These are phyloP conservation scores for Setipinna tenuifilis DNA, from an alignment of 2,797 vertebrate genomes.

Conservation along the genomic window DNA sequence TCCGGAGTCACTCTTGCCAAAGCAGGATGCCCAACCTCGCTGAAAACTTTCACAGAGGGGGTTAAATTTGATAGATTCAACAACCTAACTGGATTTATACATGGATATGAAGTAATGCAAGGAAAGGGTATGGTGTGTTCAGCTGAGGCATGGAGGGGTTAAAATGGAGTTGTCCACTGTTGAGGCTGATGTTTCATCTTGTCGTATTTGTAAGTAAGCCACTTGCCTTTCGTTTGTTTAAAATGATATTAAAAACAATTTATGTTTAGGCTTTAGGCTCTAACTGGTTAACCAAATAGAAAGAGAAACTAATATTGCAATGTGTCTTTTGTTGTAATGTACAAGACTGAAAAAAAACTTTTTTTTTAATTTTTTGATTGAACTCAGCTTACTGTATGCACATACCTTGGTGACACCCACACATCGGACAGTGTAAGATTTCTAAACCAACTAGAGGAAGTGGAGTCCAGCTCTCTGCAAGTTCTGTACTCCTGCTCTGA, in stretches of 20 bases:
- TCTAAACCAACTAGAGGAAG: constrained; percentile 72
- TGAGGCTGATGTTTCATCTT: constrained; percentile 13
- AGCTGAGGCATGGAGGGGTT: background rate
- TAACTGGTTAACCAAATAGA: background rate
- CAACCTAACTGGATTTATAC: background rate
- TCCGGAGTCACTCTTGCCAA: constrained; percentile 57
- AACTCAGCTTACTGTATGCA: constrained; percentile 31
- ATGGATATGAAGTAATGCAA: background rate
- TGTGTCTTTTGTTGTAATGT: background rate
- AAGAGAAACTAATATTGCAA: background rate
- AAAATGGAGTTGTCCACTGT: background rate
- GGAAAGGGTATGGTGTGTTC: background rate
- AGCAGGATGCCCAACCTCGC: background rate
- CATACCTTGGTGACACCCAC: constrained; percentile 11
- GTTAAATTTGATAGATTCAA: background rate
- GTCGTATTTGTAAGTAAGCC: constrained; percentile 40
- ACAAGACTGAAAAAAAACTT: background rate
- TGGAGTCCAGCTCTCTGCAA: constrained; percentile 57
- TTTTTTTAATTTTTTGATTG: background rate
- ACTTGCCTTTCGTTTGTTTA: background rate
- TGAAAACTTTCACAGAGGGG: background rate
- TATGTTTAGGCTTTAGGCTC: background rate
- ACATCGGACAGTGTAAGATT: constrained; percentile 62
- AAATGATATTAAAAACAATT: background rate
- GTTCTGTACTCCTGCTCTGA: constrained; percentile 72